These are phyloP conservation scores for Drosophila virilis DNA, from an alignment of 1,140 invertebrate species.

Conservation along the genomic window DNA sequence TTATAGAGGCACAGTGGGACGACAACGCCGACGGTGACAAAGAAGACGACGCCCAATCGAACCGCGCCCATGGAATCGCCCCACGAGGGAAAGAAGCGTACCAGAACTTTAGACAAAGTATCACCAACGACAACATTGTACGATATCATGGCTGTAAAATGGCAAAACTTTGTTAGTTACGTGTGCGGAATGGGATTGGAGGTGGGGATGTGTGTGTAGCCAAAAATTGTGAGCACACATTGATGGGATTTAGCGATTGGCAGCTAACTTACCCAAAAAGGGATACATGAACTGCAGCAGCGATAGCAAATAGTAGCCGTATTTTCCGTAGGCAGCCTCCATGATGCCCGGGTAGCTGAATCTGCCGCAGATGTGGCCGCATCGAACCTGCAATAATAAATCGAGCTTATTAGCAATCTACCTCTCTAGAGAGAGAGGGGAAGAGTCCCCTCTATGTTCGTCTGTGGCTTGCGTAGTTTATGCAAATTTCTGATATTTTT, in stretches of 20 bases:
- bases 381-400: slow-evolving; percentile 84
- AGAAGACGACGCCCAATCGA: slow-evolving; percentile 91
- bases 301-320: slow-evolving; percentile 92
- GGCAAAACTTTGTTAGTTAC: slow-evolving; percentile 20
- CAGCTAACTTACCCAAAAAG: slow-evolving; percentile 89
- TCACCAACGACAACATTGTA: slow-evolving; percentile 96
- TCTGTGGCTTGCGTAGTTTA: slow-evolving; percentile 8
- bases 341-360: slow-evolving; percentile 94
- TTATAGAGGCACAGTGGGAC: slow-evolving; percentile 93
- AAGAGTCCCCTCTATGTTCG: slow-evolving; percentile 9
- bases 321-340: slow-evolving; percentile 91
- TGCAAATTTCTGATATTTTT: slow-evolving; percentile 31
- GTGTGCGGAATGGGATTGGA: neutral
- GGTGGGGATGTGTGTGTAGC: neutral
- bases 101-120: slow-evolving; percentile 93
- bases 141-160: slow-evolving; percentile 92
- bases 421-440: too few species aligned
- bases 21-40: slow-evolving; percentile 90
- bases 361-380: slow-evolving; percentile 91
- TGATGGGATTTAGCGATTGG: slow-evolving; percentile 30
- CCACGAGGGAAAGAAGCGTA: slow-evolving; percentile 86
- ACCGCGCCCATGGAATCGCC: slow-evolving; percentile 86
- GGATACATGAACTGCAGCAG: slow-evolving; percentile 94
- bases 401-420: neutral
- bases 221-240: slow-evolving; percentile 2